Conservation (phyloP, 2,113 vertebrate genomes). For the Heterotilapia buettikoferi region DNA sequence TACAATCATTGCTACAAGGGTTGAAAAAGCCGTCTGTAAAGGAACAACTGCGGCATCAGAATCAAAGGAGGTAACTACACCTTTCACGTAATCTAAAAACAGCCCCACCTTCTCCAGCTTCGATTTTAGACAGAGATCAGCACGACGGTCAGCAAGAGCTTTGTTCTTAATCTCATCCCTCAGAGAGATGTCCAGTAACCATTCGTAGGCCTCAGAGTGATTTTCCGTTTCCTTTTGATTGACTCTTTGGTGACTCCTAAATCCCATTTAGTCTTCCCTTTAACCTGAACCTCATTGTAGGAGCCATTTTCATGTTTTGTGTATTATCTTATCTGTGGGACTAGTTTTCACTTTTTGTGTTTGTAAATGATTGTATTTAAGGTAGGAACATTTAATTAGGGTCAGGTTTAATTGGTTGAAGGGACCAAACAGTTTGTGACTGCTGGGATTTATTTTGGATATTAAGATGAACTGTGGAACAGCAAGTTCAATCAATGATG, state of each 20-base stretch:
- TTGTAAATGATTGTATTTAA: not conserved
- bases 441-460: not conserved
- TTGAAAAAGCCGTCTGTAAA: too few species aligned
- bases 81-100: not conserved
- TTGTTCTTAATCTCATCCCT: not conserved
- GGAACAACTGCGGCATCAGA: too few species aligned
- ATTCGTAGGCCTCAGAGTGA: not conserved
- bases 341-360: not conserved
- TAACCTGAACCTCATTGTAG: not conserved
- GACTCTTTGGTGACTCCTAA: not conserved
- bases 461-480: not conserved
- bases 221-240: not conserved
- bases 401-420: not conserved
- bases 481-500: not conserved
- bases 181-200: not conserved
- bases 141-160: not conserved
- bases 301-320: not conserved
- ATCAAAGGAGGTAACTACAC: not conserved
- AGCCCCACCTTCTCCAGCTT: not conserved
- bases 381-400: not conserved
- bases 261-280: not conserved
- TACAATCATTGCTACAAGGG: too few species aligned
- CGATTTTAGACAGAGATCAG: not conserved
- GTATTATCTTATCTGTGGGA: not conserved
- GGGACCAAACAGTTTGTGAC: not conserved